Evolutionary conservation across 2,113 vertebrate genomes (phyloP).

Genomic region (Vicugna pacos): DNA sequence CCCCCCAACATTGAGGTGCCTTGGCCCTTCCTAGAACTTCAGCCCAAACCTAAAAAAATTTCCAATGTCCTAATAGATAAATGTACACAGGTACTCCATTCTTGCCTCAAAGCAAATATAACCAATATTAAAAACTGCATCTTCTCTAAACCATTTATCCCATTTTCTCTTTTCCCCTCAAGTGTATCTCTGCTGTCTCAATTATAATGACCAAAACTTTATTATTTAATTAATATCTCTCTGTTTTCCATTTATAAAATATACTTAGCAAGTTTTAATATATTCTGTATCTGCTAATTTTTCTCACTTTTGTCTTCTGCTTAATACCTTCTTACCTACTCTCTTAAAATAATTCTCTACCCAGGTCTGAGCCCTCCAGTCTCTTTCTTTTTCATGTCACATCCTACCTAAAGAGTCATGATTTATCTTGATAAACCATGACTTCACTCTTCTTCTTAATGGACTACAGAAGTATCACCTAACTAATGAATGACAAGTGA

Average conservation of each 20-base stretch:
- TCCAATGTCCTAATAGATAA: background rate
- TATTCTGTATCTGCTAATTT: background rate
- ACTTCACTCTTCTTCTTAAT: background rate
- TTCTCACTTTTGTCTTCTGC: background rate
- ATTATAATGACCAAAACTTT: background rate
- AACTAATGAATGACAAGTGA: background rate
- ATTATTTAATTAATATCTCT: background rate
- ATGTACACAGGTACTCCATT: background rate
- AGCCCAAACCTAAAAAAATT: background rate
- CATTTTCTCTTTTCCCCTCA: background rate
- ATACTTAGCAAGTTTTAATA: background rate
- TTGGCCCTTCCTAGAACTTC: background rate
- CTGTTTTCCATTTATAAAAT: background rate
- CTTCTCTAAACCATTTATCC: background rate
- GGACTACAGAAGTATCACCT: background rate
- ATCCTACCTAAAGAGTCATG: background rate
- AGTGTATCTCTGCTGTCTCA: background rate
- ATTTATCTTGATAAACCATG: background rate
- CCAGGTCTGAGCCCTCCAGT: background rate
- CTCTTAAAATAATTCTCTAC: background rate
- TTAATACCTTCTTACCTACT: background rate
- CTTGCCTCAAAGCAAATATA: background rate
- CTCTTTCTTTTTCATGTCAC: background rate
- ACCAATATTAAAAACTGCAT: background rate
- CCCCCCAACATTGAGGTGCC: accelerated